phyloP scores from a whole-genome alignment of 2,888 invertebrate genomes.

The Ophion ventricosus region DNA sequence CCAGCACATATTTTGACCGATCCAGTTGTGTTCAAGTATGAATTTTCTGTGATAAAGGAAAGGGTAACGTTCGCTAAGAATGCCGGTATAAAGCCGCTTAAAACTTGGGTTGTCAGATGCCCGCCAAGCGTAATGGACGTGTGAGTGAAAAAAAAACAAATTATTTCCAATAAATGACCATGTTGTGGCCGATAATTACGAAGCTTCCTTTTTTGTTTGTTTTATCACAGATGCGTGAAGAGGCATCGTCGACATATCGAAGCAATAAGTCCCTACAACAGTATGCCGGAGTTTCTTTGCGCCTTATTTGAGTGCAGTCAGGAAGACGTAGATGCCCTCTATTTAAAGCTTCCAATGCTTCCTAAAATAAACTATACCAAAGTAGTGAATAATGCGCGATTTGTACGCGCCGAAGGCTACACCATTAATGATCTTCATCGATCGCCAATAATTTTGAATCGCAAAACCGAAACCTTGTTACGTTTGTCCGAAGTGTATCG shows the following conservation, averaged over 20 bases:
- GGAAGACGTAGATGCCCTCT: background rate
- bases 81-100: constrained; percentile 22
- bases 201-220: background rate
- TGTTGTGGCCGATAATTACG: background rate
- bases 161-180: background rate
- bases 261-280: background rate
- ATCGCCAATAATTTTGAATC: constrained; percentile 2
- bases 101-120: constrained; percentile 63
- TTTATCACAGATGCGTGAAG: constrained; percentile 58
- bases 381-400: background rate
- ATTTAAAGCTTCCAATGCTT: background rate
- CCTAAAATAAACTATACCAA: background rate
- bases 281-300: constrained; percentile 5
- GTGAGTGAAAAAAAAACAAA: constrained; percentile 35
- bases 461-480: background rate
- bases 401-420: constrained; percentile 49
- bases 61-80: constrained; percentile 21
- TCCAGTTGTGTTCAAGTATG: constrained; percentile 1
- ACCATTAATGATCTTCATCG: constrained; percentile 47
- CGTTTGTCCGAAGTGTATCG: constrained; percentile 5
- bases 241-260: background rate
- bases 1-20: constrained; percentile 46
- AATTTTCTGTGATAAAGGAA: constrained; percentile 11
- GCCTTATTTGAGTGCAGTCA: constrained; percentile 46
- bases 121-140: background rate